Evolutionary conservation across 2,797 vertebrate genomes (phyloP).

Genomic region (Lacerta bilineata): DNA sequence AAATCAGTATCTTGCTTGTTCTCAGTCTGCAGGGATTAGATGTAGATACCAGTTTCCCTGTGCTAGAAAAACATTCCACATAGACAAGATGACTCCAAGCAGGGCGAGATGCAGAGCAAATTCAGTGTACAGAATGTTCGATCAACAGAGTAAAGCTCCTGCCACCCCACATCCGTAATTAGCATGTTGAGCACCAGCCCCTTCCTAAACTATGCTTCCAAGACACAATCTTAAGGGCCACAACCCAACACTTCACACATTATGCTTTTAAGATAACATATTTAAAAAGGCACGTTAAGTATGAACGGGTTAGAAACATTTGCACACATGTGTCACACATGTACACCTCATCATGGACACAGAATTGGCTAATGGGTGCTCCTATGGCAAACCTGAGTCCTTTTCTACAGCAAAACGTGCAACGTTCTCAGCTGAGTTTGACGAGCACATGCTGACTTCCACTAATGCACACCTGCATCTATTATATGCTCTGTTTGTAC

Average conservation of each 20-base stretch:
- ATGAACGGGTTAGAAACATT: background rate
- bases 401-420: background rate
- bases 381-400: background rate
- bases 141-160: background rate
- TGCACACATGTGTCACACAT: background rate
- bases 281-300: background rate
- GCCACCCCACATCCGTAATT: background rate
- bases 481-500: background rate
- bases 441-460: background rate
- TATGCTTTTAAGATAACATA: background rate
- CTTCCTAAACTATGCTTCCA: background rate
- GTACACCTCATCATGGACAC: background rate
- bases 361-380: background rate
- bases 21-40: constrained; percentile 7
- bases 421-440: background rate
- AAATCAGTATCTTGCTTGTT: constrained; percentile 31
- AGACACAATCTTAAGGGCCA: background rate
- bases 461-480: background rate
- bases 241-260: background rate
- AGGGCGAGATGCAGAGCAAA: fast-evolving
- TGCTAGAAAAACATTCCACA: background rate
- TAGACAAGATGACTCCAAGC: background rate
- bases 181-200: background rate
- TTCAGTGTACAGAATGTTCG: background rate
- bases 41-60: background rate